Percentiles rank a stretch among this genome's conserved stretches.
Evolutionary conservation across 2,888 invertebrate species (phyloP).

Genomic region (Choristoneura rosaceana): DNA sequence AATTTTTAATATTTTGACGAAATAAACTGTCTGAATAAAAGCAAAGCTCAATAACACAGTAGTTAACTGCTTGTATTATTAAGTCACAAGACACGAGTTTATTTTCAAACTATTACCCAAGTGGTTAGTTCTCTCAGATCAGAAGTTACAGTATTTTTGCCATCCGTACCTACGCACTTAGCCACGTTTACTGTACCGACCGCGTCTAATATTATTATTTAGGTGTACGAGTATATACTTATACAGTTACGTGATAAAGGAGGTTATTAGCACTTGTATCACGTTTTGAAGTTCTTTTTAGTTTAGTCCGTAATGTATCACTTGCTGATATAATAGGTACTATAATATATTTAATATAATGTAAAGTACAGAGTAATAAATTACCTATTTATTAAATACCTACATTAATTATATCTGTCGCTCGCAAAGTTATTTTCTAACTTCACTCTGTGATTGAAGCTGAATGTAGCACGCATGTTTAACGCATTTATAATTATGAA

Average conservation of each 20-base stretch:
- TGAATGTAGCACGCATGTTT: no score
- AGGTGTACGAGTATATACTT: no score
- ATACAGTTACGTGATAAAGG: not conserved
- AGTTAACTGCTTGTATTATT: not conserved
- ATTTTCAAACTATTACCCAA: not conserved
- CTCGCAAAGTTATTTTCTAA: no score
- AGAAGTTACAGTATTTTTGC: not conserved
- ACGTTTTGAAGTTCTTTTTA: no score
- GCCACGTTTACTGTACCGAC: not conserved
- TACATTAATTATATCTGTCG: no score
- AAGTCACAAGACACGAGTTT: not conserved
- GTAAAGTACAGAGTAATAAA: no score
- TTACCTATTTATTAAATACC: no score
- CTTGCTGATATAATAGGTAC: not conserved
- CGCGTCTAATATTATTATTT: not conserved
- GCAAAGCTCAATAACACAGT: not conserved
- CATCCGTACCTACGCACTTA: not conserved
- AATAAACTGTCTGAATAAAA: conserved; percentile 25
- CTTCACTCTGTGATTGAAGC: no score
- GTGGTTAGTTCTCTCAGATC: not conserved
- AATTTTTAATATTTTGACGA: conserved; percentile 36
- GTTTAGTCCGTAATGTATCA: not conserved
- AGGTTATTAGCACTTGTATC: not conserved
- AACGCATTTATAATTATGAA: no score
- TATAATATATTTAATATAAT: no score